A percentile compares a stretch with the other conserved stretches of the same genome.
phyloP scores from a whole-genome alignment of 2,113 vertebrate species.

The Spheniscus mendiculus region DNA sequence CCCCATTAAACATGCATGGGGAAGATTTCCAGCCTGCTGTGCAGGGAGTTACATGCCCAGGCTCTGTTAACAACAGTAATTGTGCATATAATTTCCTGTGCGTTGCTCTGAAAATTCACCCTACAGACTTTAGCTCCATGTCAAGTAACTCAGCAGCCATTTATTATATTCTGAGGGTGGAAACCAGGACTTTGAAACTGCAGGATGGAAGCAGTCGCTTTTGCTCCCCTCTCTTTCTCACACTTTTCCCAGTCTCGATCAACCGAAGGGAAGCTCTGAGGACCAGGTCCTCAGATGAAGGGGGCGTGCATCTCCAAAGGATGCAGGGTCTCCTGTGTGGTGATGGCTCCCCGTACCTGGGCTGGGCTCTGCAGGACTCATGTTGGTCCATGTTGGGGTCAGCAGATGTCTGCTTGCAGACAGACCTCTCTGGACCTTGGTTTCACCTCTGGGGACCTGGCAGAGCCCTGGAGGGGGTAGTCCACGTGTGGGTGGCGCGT shows the following conservation, averaged over 20 bases:
- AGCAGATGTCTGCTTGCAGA: neutral
- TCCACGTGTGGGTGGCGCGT: neutral
- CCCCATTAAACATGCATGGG: conserved; percentile 75
- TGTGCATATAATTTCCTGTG: conserved; percentile 74
- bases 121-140: conserved; percentile 60
- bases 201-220: accelerated
- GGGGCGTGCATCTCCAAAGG: neutral
- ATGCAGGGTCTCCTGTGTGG: neutral
- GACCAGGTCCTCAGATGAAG: neutral
- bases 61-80: conserved; percentile 77
- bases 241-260: neutral
- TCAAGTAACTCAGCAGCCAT: conserved; percentile 49
- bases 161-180: conserved; percentile 17
- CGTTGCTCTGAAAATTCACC: conserved; percentile 66
- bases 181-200: neutral
- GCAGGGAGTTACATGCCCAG: conserved; percentile 74
- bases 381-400: neutral
- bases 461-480: neutral
- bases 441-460: neutral
- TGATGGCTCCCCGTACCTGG: neutral
- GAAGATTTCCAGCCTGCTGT: conserved; percentile 72
- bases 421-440: neutral
- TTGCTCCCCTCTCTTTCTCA: neutral
- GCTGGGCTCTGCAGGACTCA: neutral
- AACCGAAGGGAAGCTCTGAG: neutral